Base-by-base conservation (phyloP, 2,113 vertebrate genomes). In the Campylomormyrus numenius region DNA sequence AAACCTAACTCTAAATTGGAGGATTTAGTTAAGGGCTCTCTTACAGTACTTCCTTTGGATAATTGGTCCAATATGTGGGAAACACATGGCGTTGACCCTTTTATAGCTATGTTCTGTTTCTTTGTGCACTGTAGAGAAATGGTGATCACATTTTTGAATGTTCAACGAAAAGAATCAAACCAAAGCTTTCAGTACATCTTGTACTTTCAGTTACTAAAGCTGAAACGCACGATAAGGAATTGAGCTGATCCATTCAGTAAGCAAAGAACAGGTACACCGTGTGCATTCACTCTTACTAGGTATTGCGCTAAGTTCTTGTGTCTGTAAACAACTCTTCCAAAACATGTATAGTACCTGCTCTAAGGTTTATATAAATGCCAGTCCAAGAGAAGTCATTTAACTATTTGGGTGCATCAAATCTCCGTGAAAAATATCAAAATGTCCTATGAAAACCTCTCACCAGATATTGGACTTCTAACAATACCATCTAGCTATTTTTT, bases 51-150 rank as follows among this genome's bases (percentile, higher is more conserved):
- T 90, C 87, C 87, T 88, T 35, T 35, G 39, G 50, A 84, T 84
- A 90, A 90, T 90, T 90, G 87, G 87, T 90, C 50, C 90, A 90
- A 84, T 62, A 50, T 90, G 90, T 85, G 21, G n/a, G 70, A 46
- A 84, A 62, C 24, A 42, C 66, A 58, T 21, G 87, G 35, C 5
- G 9, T 42, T 77, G 46, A 45, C 66, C 87, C 24, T 58, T 53
- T 56, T 84, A 52, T 27, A 83, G 39, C 48, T n/a, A 24, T 27
- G 58, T 85, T 42, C 31, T 15, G 15, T 45, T 48, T 58, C 66
- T 31, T 27, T 31, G 49, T 84, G 86, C 39, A 39, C 39, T 21
- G 24, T 5, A 24, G 24, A 31, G 31, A 80, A 70, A 88, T 87
- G 6, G 52, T 45, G 35, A 84, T 77, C 48, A 27, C 56, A 90